A percentile compares a stretch with the other conserved stretches of the same genome.
These are phyloP conservation scores for Ophthalmolycus amberensis DNA, from an alignment of 2,113 vertebrate species.

Conservation along the genomic window DNA sequence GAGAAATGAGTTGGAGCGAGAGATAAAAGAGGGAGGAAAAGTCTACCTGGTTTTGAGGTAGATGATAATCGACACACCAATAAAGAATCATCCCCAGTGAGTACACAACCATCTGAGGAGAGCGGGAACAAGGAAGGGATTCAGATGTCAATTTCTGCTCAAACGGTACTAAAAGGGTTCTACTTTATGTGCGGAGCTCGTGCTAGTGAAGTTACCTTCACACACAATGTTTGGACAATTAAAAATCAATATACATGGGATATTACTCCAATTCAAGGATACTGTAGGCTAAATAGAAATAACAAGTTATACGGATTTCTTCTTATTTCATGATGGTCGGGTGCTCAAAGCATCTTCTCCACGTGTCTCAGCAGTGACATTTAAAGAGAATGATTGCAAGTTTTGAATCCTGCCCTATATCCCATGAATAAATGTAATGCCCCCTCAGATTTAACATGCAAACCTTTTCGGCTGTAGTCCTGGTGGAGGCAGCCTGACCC, in stretches of 20 bases:
- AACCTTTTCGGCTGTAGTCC: slow-evolving; percentile 84
- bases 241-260: background rate
- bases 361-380: background rate
- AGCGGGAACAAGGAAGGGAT: background rate
- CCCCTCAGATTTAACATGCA: background rate
- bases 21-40: background rate
- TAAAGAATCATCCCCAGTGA: slow-evolving; percentile 94
- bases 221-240: background rate
- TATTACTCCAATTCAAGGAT: background rate
- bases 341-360: background rate
- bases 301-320: background rate
- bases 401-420: background rate
- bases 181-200: background rate
- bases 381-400: too few relatives aligned
- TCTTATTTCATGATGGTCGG: background rate
- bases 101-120: slow-evolving; percentile 87
- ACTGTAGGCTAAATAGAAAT: background rate
- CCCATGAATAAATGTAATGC: background rate
- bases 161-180: background rate
- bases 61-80: slow-evolving; percentile 90
- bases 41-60: slow-evolving; percentile 89
- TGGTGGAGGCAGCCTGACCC: slow-evolving; percentile 62
- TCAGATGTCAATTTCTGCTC: background rate
- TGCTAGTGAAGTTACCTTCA: background rate
- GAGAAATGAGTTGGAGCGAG: background rate